Evolutionary conservation across 2,888 invertebrate species (phyloP).

Genomic region (Lomographa bimaculata): DNA sequence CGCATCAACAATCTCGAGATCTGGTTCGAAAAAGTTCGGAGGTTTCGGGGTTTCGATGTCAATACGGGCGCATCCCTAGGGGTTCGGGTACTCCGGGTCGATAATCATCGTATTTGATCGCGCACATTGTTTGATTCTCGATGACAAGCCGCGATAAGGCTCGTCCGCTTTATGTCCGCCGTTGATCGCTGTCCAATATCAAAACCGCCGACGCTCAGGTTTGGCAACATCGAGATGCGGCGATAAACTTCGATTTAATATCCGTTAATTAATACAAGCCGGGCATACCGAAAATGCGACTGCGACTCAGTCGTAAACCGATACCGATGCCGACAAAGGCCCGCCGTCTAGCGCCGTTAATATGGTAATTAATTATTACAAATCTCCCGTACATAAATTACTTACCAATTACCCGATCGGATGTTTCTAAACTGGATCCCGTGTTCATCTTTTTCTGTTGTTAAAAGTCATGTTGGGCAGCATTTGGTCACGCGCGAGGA

Average conservation of each 20-base stretch:
- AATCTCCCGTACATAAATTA: conserved; percentile 72
- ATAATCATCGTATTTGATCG: conserved; percentile 74
- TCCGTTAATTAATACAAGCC: conserved; percentile 82
- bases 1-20: conserved; percentile 45
- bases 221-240: conserved; percentile 79
- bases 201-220: conserved; percentile 73
- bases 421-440: conserved; percentile 44
- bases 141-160: conserved; percentile 76
- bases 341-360: conserved; percentile 72
- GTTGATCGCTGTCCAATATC: conserved; percentile 60
- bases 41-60: conserved; percentile 43
- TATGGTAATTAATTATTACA: conserved; percentile 81
- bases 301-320: conserved; percentile 75
- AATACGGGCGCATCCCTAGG: conserved; percentile 47
- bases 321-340: conserved; percentile 76
- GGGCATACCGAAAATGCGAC: conserved; percentile 75
- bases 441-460: conserved; percentile 22
- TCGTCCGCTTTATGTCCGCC: conserved; percentile 56
- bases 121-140: conserved; percentile 76
- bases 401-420: conserved; percentile 60
- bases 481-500: conserved; percentile 63
- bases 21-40: conserved; percentile 32
- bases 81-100: conserved; percentile 47
- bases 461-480: conserved; percentile 39
- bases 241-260: conserved; percentile 82